Evolutionary conservation across 2,113 vertebrate genomes (phyloP), one percentile per base, ranked within the genome.

Genomic region (Myanophis thanlyinensis): DNA sequence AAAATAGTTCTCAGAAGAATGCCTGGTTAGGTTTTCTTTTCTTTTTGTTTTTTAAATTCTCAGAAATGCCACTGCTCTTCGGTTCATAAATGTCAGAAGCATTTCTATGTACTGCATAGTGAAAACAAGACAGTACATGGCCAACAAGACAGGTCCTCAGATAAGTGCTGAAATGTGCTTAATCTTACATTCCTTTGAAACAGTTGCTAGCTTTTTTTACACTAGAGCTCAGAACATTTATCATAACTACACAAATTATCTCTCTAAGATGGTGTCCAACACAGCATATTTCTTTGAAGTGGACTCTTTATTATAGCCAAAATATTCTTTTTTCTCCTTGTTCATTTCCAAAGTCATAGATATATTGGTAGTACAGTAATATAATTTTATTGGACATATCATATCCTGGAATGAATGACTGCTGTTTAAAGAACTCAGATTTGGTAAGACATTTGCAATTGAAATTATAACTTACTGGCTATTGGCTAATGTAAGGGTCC

Each of bases 231-330:
- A 89, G 93, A 95, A 91, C 49, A 93, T 94, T 95, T 94, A 92
- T 96, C 87, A 46, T 95, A 94, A 93, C 67, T 94, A 27, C 51
- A 85, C 90, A 92, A 94, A 93, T 95, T 96, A 95, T 95, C 92
- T 95, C 92, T 73, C 27, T 95, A 87, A 56, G 49, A 59, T 93
- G 87, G 91, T 88, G 49, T 94, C 52, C 94, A 94, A 22, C 90
- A 51, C 73, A 91, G 1, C 93, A 85, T 91, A 5, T 90, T 47
- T 96, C 51, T 95, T 95, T 96, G 93, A 96, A 94, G 90, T 48
- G 35, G 46, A 15, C 91, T 93, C 90, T 93, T 85, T 95, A 93
- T 87, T 91, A 53, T 56, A 94, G 62, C 15, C 93, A 44, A 89
- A 93, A 90, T 49, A 44, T 73, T 88, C 1, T 53, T 95, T 92